Evolutionary conservation across 2,113 vertebrate genomes (phyloP).

Genomic region (Hydrochoerus hydrochaeris): DNA sequence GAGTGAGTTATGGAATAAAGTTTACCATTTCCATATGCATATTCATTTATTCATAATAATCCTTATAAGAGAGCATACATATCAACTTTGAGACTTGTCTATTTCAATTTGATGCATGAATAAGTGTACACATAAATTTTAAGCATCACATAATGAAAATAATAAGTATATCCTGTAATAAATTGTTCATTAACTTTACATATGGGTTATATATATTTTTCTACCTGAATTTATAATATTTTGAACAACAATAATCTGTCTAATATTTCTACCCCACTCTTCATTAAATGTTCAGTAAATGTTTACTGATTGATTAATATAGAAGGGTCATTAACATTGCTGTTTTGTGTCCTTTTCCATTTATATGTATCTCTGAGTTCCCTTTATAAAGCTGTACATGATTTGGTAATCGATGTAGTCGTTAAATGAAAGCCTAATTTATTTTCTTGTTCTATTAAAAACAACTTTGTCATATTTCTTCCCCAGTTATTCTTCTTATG

Average conservation of each 20-base stretch:
- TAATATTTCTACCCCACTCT: neutral
- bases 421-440: neutral
- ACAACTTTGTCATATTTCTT: neutral
- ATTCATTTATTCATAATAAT: neutral
- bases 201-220: neutral
- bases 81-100: neutral
- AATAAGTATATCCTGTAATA: neutral
- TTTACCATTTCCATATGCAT: neutral
- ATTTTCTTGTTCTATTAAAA: neutral
- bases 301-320: neutral
- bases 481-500: neutral
- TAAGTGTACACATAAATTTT: conserved; percentile 6
- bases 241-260: neutral
- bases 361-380: neutral
- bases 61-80: neutral
- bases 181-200: conserved; percentile 11
- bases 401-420: neutral
- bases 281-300: conserved; percentile 30
- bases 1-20: neutral
- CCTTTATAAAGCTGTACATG: neutral
- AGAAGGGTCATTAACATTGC: neutral
- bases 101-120: neutral
- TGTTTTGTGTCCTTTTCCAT: conserved; percentile 22
- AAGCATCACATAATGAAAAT: neutral
- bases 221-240: neutral